Evolutionary conservation across 2,888 invertebrate species (phyloP).

Genomic region (Slavum lentiscoides): DNA sequence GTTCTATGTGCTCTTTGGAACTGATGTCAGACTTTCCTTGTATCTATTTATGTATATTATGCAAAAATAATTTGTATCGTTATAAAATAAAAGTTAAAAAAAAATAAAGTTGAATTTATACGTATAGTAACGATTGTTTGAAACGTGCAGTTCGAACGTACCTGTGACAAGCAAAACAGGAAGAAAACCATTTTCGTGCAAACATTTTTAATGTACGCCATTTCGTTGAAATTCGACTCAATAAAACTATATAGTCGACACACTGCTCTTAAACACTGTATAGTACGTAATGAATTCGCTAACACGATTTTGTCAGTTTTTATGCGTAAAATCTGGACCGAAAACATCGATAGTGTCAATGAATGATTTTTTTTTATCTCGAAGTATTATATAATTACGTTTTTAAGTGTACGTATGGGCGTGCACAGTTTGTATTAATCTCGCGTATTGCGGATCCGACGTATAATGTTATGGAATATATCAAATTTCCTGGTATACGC

Average conservation of each 20-base stretch:
- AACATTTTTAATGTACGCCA: conserved; percentile 13
- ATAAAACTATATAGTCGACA: conserved; percentile 8
- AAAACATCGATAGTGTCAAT: conserved; percentile 38
- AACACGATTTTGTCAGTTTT: conserved; percentile 43
- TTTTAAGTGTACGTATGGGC: background rate
- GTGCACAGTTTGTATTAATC: too few species aligned
- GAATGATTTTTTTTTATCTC: conserved; percentile 23
- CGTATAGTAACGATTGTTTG: too few species aligned
- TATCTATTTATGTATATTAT: too few species aligned
- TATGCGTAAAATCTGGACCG: conserved; percentile 50
- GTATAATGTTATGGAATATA: too few species aligned
- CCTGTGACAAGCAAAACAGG: conserved; percentile 36
- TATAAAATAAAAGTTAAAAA: too few species aligned
- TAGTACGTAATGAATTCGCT: conserved; percentile 32
- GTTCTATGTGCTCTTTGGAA: background rate
- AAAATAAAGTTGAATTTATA: too few species aligned
- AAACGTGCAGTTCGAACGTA: background rate
- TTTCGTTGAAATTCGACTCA: background rate
- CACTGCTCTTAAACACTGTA: conserved; percentile 7
- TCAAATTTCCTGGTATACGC: too few species aligned
- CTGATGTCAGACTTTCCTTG: too few species aligned
- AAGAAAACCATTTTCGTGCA: conserved; percentile 27
- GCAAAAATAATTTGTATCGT: too few species aligned
- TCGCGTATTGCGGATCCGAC: too few species aligned
- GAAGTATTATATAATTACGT: background rate